These are phyloP conservation scores for Notiomystis cincta DNA, from an alignment of 2,113 vertebrate genomes.

Conservation along the genomic window DNA sequence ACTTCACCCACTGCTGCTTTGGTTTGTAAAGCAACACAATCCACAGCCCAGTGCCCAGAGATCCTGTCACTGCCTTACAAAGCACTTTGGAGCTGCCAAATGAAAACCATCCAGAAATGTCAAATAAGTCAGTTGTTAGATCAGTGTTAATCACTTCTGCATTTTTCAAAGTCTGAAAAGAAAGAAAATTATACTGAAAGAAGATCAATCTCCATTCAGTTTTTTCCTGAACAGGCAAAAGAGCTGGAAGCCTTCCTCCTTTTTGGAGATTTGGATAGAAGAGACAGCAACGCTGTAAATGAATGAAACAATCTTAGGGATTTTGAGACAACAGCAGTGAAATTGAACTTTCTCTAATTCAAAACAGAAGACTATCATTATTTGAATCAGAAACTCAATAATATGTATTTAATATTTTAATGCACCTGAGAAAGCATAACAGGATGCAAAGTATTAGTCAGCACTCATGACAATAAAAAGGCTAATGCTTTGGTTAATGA, in stretches of 20 bases:
- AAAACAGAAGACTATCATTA: not conserved
- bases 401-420: not conserved
- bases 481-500: constrained; percentile 11
- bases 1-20: not conserved
- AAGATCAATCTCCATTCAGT: not conserved
- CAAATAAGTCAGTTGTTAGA: not conserved
- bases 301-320: not conserved
- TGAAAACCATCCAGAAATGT: not conserved
- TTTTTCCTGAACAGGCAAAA: not conserved
- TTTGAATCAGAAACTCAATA: not conserved
- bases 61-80: not conserved
- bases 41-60: not conserved
- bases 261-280: not conserved
- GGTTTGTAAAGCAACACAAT: not conserved
- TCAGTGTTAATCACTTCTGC: not conserved
- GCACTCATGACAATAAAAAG: not conserved
- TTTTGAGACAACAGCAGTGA: not conserved
- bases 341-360: not conserved
- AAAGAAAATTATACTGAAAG: not conserved
- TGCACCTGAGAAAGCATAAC: not conserved
- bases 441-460: not conserved
- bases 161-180: not conserved
- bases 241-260: not conserved
- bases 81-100: not conserved
- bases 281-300: not conserved